Evolutionary conservation across 2,888 invertebrate genomes (phyloP), one percentile per base, ranked within the genome.

Genomic region (Polylopha cassiicola): DNA sequence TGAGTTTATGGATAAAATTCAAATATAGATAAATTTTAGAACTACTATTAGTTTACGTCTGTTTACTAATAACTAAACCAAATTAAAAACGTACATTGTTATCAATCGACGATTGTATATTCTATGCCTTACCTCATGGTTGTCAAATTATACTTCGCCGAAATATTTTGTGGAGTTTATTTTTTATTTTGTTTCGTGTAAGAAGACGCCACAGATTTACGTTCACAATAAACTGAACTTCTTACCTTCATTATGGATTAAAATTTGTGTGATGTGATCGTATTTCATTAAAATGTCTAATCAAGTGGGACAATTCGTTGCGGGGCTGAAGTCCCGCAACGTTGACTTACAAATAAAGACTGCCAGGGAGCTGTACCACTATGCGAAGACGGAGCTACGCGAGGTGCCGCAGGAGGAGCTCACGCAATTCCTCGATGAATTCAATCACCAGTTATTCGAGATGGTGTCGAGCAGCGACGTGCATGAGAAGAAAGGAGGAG

Each of bases 401-500:
- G 97, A 96, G 78, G 94, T 95, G 54, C 92, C 95, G 1, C 91
- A 92, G 43, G 98, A 98, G 66, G 97, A 97, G 65, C 89, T 97
- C 49, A 92, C 93, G 13, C 88, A 90, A 44, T 98, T 98, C 70
- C 92, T 98, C 74, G 98, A 98, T 69, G 95, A 95, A 53, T 96
- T 98, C 67, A 97, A 97, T 71, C 95, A 95, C 65, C 95, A 96
- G 65, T 97, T 98, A 51, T 95, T 95, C 71, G 95, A 97, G 72
- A 96, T 98, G 97, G 95, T 98, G 2, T 95, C 95, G 7, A 95
- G 95, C 55, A 90, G 92, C 27, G 97, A 98, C 71, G 91, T 94
- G 18, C 94, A 95, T 76, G 98, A 98, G 71, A 95, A 95, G 65
- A 98, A 97, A 79, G 98, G 98, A 43, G 98, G 97, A 37, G 97